phyloP scores from a whole-genome alignment of 2,888 invertebrate genomes.

The Leucoptera coffeella region DNA sequence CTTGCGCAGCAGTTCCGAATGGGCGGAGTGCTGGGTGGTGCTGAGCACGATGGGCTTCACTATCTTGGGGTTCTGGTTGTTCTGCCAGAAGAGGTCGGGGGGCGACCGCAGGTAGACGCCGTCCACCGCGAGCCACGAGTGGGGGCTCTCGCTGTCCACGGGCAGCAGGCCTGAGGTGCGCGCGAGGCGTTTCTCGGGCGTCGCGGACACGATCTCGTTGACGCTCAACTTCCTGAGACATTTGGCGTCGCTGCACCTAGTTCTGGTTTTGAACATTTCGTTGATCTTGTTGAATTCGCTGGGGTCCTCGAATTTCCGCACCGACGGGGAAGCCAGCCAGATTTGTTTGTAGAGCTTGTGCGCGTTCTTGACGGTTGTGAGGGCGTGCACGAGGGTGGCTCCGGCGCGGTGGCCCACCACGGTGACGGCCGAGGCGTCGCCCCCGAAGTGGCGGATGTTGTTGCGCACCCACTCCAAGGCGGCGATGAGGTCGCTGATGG shows the following conservation, averaged over 20 bases:
- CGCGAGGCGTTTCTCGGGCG: constrained; percentile 67
- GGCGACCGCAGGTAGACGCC: constrained; percentile 62
- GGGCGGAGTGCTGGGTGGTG: constrained; percentile 67
- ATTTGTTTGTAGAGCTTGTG: constrained; percentile 66
- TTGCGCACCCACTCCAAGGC: constrained; percentile 74
- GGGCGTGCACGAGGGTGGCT: constrained; percentile 73
- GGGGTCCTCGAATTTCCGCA: constrained; percentile 63
- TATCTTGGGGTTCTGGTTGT: constrained; percentile 25
- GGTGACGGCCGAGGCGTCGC: constrained; percentile 71
- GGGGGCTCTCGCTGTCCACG: constrained; percentile 55
- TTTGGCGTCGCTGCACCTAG: constrained; percentile 48
- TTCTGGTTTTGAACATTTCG: constrained; percentile 52
- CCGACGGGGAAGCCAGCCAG: constrained; percentile 76
- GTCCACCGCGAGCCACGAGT: constrained; percentile 74
- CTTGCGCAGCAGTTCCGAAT: constrained; percentile 53
- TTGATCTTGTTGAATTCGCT: constrained; percentile 56
- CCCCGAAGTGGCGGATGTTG: constrained; percentile 81
- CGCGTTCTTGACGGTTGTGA: constrained; percentile 55
- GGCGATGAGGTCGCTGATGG: constrained; percentile 70
- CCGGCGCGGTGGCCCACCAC: constrained; percentile 82
- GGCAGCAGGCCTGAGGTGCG: constrained; percentile 56
- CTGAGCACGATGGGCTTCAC: constrained; percentile 59
- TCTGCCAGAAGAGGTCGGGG: constrained; percentile 59
- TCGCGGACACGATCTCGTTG: constrained; percentile 58
- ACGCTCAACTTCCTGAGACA: constrained; percentile 52